These are phyloP conservation scores for Torymus tubicola DNA, from an alignment of 2,888 invertebrate genomes.

Conservation along the genomic window DNA sequence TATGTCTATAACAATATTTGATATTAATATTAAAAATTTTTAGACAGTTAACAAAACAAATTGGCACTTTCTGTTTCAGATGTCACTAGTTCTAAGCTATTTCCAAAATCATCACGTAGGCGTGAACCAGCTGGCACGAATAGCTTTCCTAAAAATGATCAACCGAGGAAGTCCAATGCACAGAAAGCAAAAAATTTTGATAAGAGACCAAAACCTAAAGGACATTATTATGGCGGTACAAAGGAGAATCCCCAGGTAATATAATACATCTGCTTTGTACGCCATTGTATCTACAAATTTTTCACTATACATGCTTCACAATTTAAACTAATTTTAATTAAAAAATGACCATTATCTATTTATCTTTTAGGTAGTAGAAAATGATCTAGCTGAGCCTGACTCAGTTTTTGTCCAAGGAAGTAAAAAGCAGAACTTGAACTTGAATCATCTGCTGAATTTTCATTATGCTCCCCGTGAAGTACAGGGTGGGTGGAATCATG, in stretches of 20 bases:
- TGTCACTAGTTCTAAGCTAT: conserved; percentile 68
- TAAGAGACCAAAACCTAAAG: conserved; percentile 85
- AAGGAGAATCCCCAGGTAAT: conserved; percentile 83
- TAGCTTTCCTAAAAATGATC: conserved; percentile 80
- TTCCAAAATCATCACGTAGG: conserved; percentile 79
- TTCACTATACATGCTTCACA: too few relatives aligned
- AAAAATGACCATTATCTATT: not conserved
- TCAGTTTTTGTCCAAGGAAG: conserved; percentile 90
- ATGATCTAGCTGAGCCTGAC: conserved; percentile 85
- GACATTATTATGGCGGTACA: conserved; percentile 81
- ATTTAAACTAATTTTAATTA: too few relatives aligned
- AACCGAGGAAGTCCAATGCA: conserved; percentile 83
- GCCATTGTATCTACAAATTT: too few relatives aligned
- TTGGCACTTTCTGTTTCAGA: conserved; percentile 63
- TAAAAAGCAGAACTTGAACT: conserved; percentile 94
- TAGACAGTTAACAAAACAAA: not conserved
- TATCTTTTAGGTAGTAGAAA: conserved; percentile 76
- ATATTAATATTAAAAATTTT: too few relatives aligned
- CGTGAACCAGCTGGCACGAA: conserved; percentile 80
- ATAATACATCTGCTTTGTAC: conserved; percentile 11
- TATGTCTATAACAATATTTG: too few relatives aligned
- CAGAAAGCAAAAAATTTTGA: conserved; percentile 83
- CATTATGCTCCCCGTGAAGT: conserved; percentile 84
- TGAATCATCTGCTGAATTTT: conserved; percentile 96
- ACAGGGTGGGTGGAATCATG: conserved; percentile 73